phyloP scores from a whole-genome alignment of 1,140 invertebrate species.

The Meloidogyne hapla region DNA sequence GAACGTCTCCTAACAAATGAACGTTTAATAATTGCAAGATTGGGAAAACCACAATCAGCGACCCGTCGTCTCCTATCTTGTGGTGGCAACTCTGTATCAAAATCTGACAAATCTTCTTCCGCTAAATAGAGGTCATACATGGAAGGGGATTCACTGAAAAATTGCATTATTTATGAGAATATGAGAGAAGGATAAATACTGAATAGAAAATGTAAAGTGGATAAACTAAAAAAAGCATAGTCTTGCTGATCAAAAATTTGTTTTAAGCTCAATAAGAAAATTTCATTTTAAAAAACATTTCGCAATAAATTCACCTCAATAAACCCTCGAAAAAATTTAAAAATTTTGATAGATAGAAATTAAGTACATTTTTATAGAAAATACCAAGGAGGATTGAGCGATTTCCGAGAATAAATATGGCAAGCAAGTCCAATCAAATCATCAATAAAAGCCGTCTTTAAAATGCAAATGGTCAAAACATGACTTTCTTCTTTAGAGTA shows the following conservation, averaged over 20 bases:
- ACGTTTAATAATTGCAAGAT: conserved; percentile 16
- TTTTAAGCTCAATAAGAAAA: no score
- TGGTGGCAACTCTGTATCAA: conserved; percentile 20
- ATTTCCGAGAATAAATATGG: neutral
- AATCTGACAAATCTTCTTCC: conserved; percentile 20
- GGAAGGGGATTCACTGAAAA: conserved; percentile 18
- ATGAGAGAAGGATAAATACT: no score
- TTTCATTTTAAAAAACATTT: no score
- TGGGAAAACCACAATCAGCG: conserved; percentile 20
- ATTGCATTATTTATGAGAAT: neutral
- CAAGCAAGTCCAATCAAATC: conserved; percentile 24
- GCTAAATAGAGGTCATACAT: conserved; percentile 21
- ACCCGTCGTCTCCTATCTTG: conserved; percentile 17
- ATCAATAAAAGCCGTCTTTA: conserved; percentile 8
- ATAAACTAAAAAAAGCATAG: no score
- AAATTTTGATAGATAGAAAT: no score
- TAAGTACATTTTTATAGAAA: neutral
- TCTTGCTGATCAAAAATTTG: no score
- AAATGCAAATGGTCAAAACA: neutral
- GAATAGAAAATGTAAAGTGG: no score
- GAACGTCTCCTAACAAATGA: neutral
- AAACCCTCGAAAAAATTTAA: no score
- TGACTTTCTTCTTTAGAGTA: neutral
- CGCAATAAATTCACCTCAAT: no score
- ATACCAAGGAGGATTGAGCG: neutral